Base-by-base conservation (phyloP, 2,888 invertebrate genomes). In the Machimus rusticus region DNA sequence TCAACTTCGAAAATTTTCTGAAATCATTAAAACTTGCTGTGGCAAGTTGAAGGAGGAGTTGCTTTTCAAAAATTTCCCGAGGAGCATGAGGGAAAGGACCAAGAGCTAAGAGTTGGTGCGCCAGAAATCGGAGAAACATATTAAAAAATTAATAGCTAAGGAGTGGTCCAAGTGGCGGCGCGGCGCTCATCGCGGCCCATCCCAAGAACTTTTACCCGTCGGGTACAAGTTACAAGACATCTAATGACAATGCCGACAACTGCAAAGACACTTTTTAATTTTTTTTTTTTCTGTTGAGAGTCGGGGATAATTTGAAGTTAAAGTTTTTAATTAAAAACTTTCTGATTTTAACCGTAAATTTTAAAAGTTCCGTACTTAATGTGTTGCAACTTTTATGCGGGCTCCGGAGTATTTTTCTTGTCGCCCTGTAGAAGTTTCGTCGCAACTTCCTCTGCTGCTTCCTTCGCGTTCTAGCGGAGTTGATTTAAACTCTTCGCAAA, bases 321-420 rank as follows among this genome's bases (percentile, higher is more conserved):
- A 87, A 87, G 86, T 86, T 88, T 88, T 88, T 86, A 88, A 86
- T 88, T 86, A 88, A 88, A 88, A 88, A 86, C 82, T 88, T 88
- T 82, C 74, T 74, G 66, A 82, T 88, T 88, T 86, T 82, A 88
- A 88, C 88, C 86, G 76, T 88, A 87, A 87, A 87, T 87, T 84
- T 87, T 77, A 77, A 85, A 85, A 84, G 39, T 87, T 84, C 77
- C 9, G 74, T 81, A 87, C 87, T 87, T 87, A 87, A 87, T 79
- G 87, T 87, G 87, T 81, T 87, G 87, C 79, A 87, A 79, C 66
- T 87, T 87, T 57, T 39, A 66, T 87, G 57, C 87, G 81, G 87
- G 66, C 87, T 78, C 2, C 46, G 46, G 39, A n/a, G 14, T 74
- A 46, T 85, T 85, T 84, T 43, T 31, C 46, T 74, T 43, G n/a